These are phyloP conservation scores for Nyleta sp. DNA, from an alignment of 2,888 invertebrate species.

Conservation along the genomic window DNA sequence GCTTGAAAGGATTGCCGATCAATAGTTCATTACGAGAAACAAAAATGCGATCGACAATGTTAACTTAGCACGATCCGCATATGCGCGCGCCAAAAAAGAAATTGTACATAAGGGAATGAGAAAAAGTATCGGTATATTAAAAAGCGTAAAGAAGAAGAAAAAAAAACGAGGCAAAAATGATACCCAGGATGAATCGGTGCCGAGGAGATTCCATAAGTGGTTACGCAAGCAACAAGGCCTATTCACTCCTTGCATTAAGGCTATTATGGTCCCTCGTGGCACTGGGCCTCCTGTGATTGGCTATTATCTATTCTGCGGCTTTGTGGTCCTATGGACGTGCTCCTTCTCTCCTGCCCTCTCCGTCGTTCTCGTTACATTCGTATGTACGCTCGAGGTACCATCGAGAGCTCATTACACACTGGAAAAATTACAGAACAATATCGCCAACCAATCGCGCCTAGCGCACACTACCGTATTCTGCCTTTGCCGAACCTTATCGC, in stretches of 20 bases:
- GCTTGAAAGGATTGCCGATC: slow-evolving; percentile 75
- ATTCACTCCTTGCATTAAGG: slow-evolving; percentile 74
- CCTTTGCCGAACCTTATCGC: slow-evolving; percentile 48
- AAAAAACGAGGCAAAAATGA: slow-evolving; percentile 27
- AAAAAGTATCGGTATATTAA: too few relatives aligned
- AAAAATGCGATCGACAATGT: slow-evolving; percentile 76
- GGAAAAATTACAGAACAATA: slow-evolving; percentile 56
- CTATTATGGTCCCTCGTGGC: slow-evolving; percentile 71
- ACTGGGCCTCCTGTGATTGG: slow-evolving; percentile 73
- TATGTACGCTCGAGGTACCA: slow-evolving; percentile 43
- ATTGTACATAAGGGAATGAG: slow-evolving; percentile 27
- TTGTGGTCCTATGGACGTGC: slow-evolving; percentile 64
- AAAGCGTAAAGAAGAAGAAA: neutral
- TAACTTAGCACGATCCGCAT: slow-evolving; percentile 61
- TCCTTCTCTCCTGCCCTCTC: slow-evolving; percentile 16
- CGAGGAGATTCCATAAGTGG: slow-evolving; percentile 62
- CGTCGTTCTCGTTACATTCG: slow-evolving; percentile 30
- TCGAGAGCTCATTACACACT: slow-evolving; percentile 56
- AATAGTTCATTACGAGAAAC: slow-evolving; percentile 81
- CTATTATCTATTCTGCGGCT: slow-evolving; percentile 74
- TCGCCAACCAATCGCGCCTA: slow-evolving; percentile 49
- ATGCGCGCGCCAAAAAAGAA: slow-evolving; percentile 62
- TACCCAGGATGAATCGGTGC: slow-evolving; percentile 44
- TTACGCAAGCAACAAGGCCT: slow-evolving; percentile 75
- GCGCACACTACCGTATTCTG: slow-evolving; percentile 36